A percentile compares a stretch with the other conserved stretches of the same genome.
Conservation (phyloP, 1,140 invertebrate species). For the Macrosteles quadrilineatus region DNA sequence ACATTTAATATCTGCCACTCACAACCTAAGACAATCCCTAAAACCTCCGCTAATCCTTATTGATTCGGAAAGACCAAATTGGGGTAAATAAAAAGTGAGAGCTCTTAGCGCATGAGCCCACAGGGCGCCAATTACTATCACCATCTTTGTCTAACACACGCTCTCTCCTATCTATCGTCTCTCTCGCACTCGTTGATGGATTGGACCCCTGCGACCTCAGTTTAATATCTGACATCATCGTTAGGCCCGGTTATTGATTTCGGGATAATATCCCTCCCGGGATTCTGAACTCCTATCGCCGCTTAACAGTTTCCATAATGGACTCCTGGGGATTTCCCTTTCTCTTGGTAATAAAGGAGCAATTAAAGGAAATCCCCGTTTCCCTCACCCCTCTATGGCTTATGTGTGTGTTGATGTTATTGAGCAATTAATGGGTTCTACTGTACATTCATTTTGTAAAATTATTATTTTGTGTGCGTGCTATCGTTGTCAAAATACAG, state of each 20-base stretch:
- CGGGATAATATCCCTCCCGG: constrained; percentile 22
- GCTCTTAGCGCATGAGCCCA: not conserved
- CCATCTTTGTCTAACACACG: not conserved
- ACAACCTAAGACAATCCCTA: not conserved
- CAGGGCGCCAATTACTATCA: constrained; percentile 8
- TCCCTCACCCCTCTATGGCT: not conserved
- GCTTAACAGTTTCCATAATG: constrained; percentile 23
- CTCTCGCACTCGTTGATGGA: constrained; percentile 13
- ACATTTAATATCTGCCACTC: no score
- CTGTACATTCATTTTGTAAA: no score
- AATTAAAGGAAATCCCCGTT: constrained; percentile 5
- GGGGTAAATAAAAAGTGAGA: not conserved
- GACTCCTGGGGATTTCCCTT: constrained; percentile 6
- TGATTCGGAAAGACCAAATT: constrained; percentile 15
- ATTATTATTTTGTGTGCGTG: no score
- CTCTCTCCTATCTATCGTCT: not conserved
- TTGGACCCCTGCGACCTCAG: constrained; percentile 22
- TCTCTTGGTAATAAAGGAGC: not conserved
- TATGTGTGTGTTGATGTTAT: no score
- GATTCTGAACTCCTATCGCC: constrained; percentile 15
- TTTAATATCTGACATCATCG: constrained; percentile 24
- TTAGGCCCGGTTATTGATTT: constrained; percentile 22
- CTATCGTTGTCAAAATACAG: no score
- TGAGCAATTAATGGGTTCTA: no score
- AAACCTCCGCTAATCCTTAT: not conserved